Evolutionary conservation across 2,888 invertebrate species (phyloP), one percentile per base, ranked within the genome.

Genomic region (Diabrotica balteata): DNA sequence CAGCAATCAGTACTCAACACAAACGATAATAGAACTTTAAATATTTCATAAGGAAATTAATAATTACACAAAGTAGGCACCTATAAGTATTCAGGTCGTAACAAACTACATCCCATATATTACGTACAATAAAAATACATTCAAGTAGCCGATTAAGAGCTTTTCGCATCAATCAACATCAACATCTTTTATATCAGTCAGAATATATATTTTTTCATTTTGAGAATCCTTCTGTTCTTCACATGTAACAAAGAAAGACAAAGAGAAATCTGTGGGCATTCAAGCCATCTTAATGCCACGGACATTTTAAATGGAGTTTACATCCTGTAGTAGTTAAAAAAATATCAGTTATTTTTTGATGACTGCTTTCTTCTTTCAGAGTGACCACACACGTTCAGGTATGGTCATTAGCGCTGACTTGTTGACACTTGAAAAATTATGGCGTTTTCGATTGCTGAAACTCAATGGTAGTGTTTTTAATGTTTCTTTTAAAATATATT

Each of bases 241-340:
- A 49, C 55, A 63, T 32, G 45, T 55, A 42, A 59, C 46, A 65
- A 53, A 59, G 52, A 49, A 53, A 52, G 9, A 55, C 59, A 53
- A 55, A 66, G 54, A 49, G 47, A 47, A 49, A 59, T 67, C 63
- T 59, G 11, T 63, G 47, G 52, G 58, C 44, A 60, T 22, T 11
- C 17, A 53, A 61, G 32, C 57, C 50, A 49, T 47, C 63, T 51
- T 57, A 43, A 17, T 57, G 63, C 51, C 57, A 51, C 57, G 57
- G 50, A 57, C 22, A 9, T 45, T 10, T 49, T 57, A 44, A 53
- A 63, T 57, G 22, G n/a, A n/a, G 42, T 43, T 46, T n/a, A 57
- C 57, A 49, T 49, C 63, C 50, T 63, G 32, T 63, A 63, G 57
- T 63, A 57, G 10, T 44, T 57, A 57, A 44, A 63, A 63, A 63